These are phyloP conservation scores for Hyles lineata DNA, from an alignment of 2,888 invertebrate genomes.

Conservation along the genomic window DNA sequence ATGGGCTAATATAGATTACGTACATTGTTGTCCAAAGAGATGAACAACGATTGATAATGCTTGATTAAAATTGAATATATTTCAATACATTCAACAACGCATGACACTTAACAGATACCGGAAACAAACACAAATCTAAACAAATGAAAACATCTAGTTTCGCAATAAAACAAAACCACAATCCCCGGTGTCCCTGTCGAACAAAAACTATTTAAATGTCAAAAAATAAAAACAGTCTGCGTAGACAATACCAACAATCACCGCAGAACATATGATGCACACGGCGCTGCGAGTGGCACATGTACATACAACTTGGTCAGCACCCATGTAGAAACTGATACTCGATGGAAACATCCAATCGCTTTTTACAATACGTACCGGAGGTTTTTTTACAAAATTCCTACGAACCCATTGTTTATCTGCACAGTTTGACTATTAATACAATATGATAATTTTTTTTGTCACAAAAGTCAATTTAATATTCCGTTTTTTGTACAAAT, in stretches of 20 bases:
- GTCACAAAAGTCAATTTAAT: too few relatives aligned
- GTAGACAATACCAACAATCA: slow-evolving; percentile 56
- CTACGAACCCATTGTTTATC: background rate
- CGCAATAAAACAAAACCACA: background rate
- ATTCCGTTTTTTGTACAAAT: too few relatives aligned
- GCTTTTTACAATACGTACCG: background rate
- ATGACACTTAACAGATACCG: background rate
- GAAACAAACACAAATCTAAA: background rate
- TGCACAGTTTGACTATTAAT: too few relatives aligned
- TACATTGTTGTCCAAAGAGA: too few relatives aligned
- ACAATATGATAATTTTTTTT: too few relatives aligned
- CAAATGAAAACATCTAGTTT: background rate
- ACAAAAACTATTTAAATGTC: slow-evolving; percentile 31
- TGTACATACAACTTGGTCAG: slow-evolving; percentile 43
- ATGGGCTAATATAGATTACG: too few relatives aligned
- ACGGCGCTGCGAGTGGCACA: slow-evolving; percentile 57
- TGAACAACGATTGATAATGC: too few relatives aligned
- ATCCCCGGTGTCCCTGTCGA: background rate
- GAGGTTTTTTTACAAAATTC: background rate
- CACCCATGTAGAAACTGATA: slow-evolving; percentile 28
- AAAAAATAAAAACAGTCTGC: slow-evolving; percentile 41
- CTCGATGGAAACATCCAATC: background rate
- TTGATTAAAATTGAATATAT: background rate
- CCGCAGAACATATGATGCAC: slow-evolving; percentile 51
- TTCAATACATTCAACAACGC: background rate